phyloP scores from a whole-genome alignment of 2,797 vertebrate genomes.

The Hylomyscus alleni region DNA sequence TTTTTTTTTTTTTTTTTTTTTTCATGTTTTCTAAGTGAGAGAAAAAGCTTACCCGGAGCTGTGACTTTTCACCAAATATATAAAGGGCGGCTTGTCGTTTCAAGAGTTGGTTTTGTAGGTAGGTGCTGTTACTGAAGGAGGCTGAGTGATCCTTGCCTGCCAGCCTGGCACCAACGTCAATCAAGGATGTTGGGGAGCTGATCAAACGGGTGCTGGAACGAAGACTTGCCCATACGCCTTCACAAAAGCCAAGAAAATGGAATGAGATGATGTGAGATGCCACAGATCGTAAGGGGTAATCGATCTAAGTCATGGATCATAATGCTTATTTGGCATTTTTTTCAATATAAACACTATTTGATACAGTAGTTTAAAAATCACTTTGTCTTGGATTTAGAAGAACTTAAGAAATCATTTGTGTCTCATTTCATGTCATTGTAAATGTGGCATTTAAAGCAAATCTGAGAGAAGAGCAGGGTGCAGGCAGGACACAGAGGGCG shows the following conservation, averaged over 20 bases:
- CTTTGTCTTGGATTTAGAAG: slow-evolving; percentile 48
- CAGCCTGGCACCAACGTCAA: slow-evolving; percentile 94
- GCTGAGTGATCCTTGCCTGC: slow-evolving; percentile 95
- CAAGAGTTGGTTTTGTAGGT: slow-evolving; percentile 95
- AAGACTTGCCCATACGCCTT: slow-evolving; percentile 99
- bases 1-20: neutral
- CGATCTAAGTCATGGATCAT: slow-evolving; percentile 42
- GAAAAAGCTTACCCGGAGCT: slow-evolving; percentile 93
- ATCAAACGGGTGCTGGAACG: slow-evolving; percentile 96
- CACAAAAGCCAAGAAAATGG: slow-evolving; percentile 80
- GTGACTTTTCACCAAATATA: slow-evolving; percentile 99
- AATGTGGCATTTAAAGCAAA: slow-evolving; percentile 48
- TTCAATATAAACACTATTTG: slow-evolving; percentile 64
- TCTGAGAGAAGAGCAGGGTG: slow-evolving; percentile 24
- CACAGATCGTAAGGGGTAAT: slow-evolving; percentile 1
- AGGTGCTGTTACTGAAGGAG: slow-evolving; percentile 90
- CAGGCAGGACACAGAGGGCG: neutral
- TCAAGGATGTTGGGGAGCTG: slow-evolving; percentile 90
- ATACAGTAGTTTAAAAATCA: slow-evolving; percentile 69
- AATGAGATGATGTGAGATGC: slow-evolving; percentile 61
- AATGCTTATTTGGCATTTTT: slow-evolving; percentile 47
- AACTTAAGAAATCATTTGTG: slow-evolving; percentile 33
- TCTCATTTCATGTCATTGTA: slow-evolving; percentile 44
- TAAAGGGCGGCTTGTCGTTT: slow-evolving; percentile 97
- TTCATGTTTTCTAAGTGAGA: slow-evolving; percentile 56